Base-by-base conservation (phyloP, 2,888 invertebrate genomes). In the Orthonychiurus folsomi region DNA sequence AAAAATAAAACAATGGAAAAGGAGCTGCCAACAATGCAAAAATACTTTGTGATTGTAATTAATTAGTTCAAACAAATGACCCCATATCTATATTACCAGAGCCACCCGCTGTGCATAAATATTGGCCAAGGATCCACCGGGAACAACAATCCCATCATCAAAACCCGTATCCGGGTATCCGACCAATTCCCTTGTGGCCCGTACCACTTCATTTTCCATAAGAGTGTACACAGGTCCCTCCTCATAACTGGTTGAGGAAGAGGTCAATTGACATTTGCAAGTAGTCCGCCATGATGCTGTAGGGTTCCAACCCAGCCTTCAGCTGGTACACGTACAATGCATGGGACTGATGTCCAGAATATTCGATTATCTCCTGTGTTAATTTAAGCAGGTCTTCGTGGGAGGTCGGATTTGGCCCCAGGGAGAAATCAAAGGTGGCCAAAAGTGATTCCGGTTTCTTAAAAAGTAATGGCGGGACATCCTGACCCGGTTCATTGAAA, bases 191-290 rank as follows among this genome's bases (percentile, higher is more conserved):
- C 50, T 18, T 2, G 64, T 15, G 3, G 65, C 60, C 0, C 1
- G 15, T 9, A 63, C 25, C 18, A 66, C 50, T 27, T 66, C 65
- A 15, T 61, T 59, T 55, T 69, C 69, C 66, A 69, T 68, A 37
- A 68, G n/a, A 27, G 63, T 53, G 61, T 61, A 66, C 3, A 63
- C 66, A 18, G 69, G 69, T 20, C 58, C 57, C 24, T 66, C 69
- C n/a, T 63, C 63, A 50, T 68, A 69, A 1, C 65, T 53, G n/a
- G n/a, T n/a, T n/a, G n/a, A n/a, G n/a, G n/a, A n/a, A n/a, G n/a
- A n/a, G n/a, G n/a, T n/a, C n/a, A n/a, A n/a, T 65, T 0, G 63
- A 37, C 24, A 66, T 47, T n/a, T n/a, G n/a, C n/a, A n/a, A n/a
- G 48, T 61, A 63, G 24, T 68, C 66, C 2, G 68, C 69, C 58